Conservation (phyloP, 2,888 invertebrate species). For the Elegia similella region DNA sequence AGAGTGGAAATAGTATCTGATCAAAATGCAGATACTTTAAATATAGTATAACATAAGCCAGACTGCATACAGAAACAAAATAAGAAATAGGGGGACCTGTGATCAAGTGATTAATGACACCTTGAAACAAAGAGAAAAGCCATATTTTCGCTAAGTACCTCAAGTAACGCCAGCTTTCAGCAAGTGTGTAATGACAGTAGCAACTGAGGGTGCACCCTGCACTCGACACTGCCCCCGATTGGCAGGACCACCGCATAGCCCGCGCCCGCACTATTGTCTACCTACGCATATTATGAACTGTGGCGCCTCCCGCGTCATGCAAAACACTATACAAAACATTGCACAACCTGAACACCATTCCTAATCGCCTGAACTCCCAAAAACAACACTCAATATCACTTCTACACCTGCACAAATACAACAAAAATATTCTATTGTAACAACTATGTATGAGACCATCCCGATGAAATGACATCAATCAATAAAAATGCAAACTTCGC, state of each 20-base stretch:
- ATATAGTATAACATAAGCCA: background rate
- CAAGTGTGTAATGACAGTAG: background rate
- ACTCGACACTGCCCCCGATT: background rate
- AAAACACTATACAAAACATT: background rate
- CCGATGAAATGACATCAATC: constrained; percentile 60
- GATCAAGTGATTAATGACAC: background rate
- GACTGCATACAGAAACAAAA: background rate
- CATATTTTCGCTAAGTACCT: constrained; percentile 2
- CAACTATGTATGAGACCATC: constrained; percentile 44
- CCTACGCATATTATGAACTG: background rate
- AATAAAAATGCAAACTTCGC: constrained; percentile 52
- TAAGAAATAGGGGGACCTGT: background rate
- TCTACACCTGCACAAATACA: constrained; percentile 42
- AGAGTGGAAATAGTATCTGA: no score
- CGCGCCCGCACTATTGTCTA: background rate
- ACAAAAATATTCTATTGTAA: constrained; percentile 43
- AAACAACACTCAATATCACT: background rate
- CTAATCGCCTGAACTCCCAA: background rate
- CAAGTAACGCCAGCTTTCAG: background rate
- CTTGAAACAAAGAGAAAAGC: background rate
- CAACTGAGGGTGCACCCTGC: background rate
- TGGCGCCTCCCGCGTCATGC: constrained; percentile 6
- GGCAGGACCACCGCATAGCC: background rate
- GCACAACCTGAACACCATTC: background rate
- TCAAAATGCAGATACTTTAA: no score